These are phyloP conservation scores for Lamellibrachia satsuma DNA, from an alignment of 2,888 invertebrate genomes.

Conservation along the genomic window DNA sequence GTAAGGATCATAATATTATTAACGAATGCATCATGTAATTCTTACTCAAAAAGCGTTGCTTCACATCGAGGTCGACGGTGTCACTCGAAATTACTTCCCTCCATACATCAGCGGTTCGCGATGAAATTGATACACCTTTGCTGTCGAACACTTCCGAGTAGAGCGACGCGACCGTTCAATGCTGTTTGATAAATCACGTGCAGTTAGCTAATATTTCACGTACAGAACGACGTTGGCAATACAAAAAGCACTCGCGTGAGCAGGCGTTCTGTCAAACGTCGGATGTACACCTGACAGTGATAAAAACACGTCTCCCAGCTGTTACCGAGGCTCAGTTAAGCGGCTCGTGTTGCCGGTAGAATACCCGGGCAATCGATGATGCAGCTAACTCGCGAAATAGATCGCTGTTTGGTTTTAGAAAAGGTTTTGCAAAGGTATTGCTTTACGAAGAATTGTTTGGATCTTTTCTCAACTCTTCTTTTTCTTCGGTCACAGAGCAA, in stretches of 20 bases:
- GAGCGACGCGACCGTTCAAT: background rate
- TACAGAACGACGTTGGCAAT: background rate
- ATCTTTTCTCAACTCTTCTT: background rate
- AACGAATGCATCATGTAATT: background rate
- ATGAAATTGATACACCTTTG: background rate
- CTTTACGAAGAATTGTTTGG: background rate
- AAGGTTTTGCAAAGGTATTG: background rate
- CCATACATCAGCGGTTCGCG: background rate
- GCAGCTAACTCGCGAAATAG: background rate
- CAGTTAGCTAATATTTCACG: conserved; percentile 10
- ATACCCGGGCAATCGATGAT: background rate
- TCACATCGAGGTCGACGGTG: conserved; percentile 3
- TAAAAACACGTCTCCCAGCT: background rate
- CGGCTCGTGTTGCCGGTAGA: background rate
- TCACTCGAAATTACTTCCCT: background rate
- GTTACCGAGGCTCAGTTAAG: conserved; percentile 10
- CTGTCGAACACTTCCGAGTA: background rate
- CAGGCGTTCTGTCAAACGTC: background rate
- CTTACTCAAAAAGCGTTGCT: background rate
- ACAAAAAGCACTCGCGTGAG: background rate
- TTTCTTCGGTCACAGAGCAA: background rate
- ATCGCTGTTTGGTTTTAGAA: background rate
- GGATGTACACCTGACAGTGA: conserved; percentile 3
- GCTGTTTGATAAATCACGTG: background rate
- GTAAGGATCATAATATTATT: background rate